These are phyloP conservation scores for Austrolebias charrua DNA, from an alignment of 2,797 vertebrate species.

Conservation along the genomic window DNA sequence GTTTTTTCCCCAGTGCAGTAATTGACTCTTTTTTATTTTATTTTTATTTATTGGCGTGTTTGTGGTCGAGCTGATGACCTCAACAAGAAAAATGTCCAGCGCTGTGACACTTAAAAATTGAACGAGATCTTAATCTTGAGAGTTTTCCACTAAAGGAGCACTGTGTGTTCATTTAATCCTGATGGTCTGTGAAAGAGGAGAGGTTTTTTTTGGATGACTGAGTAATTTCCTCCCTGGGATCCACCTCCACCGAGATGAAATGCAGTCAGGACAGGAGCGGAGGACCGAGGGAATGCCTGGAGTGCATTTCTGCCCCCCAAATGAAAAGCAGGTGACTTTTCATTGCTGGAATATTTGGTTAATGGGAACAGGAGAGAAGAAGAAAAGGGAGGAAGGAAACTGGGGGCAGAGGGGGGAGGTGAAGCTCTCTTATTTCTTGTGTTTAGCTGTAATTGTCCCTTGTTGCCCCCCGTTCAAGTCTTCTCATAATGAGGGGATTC, in stretches of 20 bases:
- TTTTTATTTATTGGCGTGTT: not conserved
- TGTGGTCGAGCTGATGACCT: too few relatives aligned
- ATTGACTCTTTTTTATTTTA: not conserved
- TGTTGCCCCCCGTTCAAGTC: conserved; percentile 37
- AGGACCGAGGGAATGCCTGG: conserved; percentile 67
- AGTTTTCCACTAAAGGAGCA: conserved; percentile 18
- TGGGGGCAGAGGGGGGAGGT: conserved; percentile 12
- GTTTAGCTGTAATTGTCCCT: conserved; percentile 52
- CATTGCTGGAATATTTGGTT: conserved; percentile 61
- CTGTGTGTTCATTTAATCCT: conserved; percentile 25
- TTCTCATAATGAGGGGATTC: conserved; percentile 50
- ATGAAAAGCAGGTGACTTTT: conserved; percentile 84
- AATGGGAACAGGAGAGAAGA: conserved; percentile 66
- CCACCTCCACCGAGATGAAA: conserved; percentile 68
- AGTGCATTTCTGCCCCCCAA: conserved; percentile 70
- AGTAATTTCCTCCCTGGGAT: conserved; percentile 77
- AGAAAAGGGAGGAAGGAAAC: conserved; percentile 57
- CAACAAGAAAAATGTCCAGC: not conserved
- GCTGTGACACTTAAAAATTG: not conserved
- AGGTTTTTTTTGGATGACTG: conserved; percentile 69
- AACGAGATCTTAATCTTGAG: conserved; percentile 10
- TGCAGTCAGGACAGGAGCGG: conserved; percentile 45
- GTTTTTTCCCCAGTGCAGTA: too few relatives aligned
- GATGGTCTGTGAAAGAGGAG: conserved; percentile 37
- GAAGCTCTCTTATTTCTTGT: conserved; percentile 29